A percentile compares a stretch with the other conserved stretches of the same genome.
Evolutionary conservation across 2,797 vertebrate genomes (phyloP).

Genomic region (Xenentodon cancila): DNA sequence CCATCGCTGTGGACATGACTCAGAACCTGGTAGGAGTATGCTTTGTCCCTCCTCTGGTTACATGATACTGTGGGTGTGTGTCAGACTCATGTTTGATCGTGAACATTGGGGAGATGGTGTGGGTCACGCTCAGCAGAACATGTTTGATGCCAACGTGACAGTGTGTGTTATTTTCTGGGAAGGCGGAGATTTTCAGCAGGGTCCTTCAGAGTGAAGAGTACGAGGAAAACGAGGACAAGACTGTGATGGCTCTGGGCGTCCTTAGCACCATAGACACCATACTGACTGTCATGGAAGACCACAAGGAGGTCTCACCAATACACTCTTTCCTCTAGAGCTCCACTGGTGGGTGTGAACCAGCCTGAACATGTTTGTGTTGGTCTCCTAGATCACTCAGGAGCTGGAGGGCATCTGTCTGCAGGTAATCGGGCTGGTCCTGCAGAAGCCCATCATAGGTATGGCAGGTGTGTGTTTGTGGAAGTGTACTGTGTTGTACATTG

Average conservation of each 20-base stretch:
- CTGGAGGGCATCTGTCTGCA: conserved; percentile 96
- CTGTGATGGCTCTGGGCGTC: conserved; percentile 95
- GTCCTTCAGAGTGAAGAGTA: conserved; percentile 97
- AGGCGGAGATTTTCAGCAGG: conserved; percentile 97
- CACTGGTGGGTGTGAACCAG: background rate
- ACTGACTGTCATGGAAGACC: conserved; percentile 94
- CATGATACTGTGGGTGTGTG: background rate
- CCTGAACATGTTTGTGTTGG: too few species aligned
- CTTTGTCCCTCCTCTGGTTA: background rate
- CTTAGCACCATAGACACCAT: conserved; percentile 97
- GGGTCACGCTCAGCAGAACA: too few species aligned
- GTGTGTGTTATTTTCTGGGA: background rate
- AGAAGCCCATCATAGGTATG: conserved; percentile 98
- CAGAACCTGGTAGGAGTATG: conserved; percentile 87
- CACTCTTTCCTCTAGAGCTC: background rate
- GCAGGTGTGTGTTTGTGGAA: conserved; percentile 76
- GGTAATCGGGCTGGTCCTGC: conserved; percentile 95
- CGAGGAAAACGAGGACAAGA: conserved; percentile 96
- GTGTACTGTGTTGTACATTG: conserved; percentile 9
- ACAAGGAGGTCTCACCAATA: conserved; percentile 88
- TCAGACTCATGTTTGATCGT: too few species aligned
- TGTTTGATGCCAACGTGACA: too few species aligned
- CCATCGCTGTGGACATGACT: conserved; percentile 95
- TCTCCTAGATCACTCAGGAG: conserved; percentile 91
- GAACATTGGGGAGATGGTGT: too few species aligned